A percentile compares a stretch with the other conserved stretches of the same genome.
Conservation (phyloP, 2,797 vertebrate genomes). For the Protonibea diacanthus region DNA sequence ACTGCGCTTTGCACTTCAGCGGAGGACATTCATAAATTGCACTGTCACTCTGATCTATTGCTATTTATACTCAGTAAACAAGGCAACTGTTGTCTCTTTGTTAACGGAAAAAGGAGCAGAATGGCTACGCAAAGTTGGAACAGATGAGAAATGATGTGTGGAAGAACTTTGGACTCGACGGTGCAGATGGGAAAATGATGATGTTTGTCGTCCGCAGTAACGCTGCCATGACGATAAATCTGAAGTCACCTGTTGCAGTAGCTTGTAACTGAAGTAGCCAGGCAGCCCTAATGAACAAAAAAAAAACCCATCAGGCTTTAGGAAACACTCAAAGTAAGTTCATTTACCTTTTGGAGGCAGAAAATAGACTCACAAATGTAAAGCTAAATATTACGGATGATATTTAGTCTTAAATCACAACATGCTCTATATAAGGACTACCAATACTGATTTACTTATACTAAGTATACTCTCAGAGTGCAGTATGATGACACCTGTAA, state of each 20-base stretch:
- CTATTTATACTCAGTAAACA: conserved; percentile 1
- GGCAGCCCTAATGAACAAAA: background rate
- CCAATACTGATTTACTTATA: background rate
- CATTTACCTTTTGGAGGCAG: background rate
- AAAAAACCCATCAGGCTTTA: background rate
- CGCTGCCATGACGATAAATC: background rate
- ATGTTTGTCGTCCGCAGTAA: background rate
- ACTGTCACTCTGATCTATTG: background rate
- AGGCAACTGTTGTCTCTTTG: background rate
- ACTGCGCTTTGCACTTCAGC: background rate
- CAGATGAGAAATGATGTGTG: background rate
- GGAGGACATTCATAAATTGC: background rate
- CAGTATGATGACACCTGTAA: background rate
- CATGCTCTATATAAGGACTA: background rate
- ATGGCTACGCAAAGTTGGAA: background rate
- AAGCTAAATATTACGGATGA: background rate
- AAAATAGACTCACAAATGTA: background rate
- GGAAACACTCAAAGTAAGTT: background rate
- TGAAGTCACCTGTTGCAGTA: background rate
- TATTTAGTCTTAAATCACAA: background rate
- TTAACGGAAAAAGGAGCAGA: conserved; percentile 3
- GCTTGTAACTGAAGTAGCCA: background rate
- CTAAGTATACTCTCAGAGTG: background rate
- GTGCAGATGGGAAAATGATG: background rate
- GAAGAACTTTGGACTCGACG: background rate